Base-by-base conservation (phyloP, 2,888 invertebrate genomes). In the Xestia sexstrigata region DNA sequence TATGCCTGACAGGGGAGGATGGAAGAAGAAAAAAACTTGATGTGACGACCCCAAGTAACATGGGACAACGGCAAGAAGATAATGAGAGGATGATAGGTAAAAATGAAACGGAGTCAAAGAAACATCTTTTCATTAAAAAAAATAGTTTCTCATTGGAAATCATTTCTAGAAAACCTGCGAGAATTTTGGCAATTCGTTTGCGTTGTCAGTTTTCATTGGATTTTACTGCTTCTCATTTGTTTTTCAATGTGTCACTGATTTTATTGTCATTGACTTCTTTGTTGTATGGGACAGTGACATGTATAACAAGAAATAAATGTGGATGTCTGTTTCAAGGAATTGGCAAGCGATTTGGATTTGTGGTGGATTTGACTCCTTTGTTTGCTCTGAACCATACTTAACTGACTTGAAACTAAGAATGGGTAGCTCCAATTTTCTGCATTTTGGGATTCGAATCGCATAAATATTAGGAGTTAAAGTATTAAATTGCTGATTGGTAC, bases 271-370 rank as follows among this genome's bases (percentile, higher is more conserved):
- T 45, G 70, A 26, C 17, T 70, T 58, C 83, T 76, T 85, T 86
- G 77, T 80, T 72, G 49, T 63, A 45, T 65, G 58, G 42, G 49
- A 70, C 86, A 79, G 55, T 70, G 80, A 68, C 67, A 76, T 62
- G 52, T 35, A 63, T 6, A 60, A 42, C 42, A 68, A 71, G 60
- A 39, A 67, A 76, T 81, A 63, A 23, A 76, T 78, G 70, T 62
- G 42, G 52, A 72, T 15, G 45, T 45, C 9, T 67, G 66, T 58
- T 76, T 58, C 23, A 39, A 35, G 35, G 26, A 71, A 69, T 79
- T 75, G 75, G 68, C 74, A 71, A 60, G 55, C 35, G 13, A 17
- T 69, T 68, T 65, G 30, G 13, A 39, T 69, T 66, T 62, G 30
- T 39, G 39, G 39, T 30, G 23, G 3, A 47, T 68, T 60, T 65